phyloP scores from a whole-genome alignment of 2,797 vertebrate genomes.

The Leptodactylus fallax region DNA sequence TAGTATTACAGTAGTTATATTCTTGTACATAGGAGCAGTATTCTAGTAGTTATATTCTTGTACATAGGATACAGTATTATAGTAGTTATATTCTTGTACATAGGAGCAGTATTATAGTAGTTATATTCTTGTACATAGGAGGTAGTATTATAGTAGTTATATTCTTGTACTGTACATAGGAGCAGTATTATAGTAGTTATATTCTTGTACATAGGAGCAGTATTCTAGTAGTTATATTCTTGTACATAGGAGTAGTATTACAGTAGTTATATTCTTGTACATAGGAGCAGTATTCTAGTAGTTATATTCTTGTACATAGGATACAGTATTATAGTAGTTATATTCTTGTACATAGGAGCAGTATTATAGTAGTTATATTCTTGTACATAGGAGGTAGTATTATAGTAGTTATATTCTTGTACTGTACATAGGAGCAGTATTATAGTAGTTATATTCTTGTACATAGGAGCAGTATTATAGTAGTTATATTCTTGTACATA shows the following conservation, averaged over 20 bases:
- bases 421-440: too few species aligned
- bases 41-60: neutral
- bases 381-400: neutral
- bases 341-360: neutral
- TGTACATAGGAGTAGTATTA: constrained; percentile 8
- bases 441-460: too few species aligned
- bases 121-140: constrained; percentile 9
- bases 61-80: neutral
- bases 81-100: constrained; percentile 15
- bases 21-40: neutral
- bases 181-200: constrained; percentile 21
- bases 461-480: too few species aligned
- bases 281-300: neutral
- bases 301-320: neutral
- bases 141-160: constrained; percentile 11
- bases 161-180: too few species aligned
- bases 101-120: constrained; percentile 13
- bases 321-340: neutral
- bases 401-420: neutral
- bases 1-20: neutral
- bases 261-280: constrained; percentile 11
- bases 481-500: too few species aligned
- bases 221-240: constrained; percentile 6
- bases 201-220: constrained; percentile 9
- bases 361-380: neutral